Evolutionary conservation across 2,113 vertebrate genomes (phyloP).

Genomic region (Emydura subglobosa): DNA sequence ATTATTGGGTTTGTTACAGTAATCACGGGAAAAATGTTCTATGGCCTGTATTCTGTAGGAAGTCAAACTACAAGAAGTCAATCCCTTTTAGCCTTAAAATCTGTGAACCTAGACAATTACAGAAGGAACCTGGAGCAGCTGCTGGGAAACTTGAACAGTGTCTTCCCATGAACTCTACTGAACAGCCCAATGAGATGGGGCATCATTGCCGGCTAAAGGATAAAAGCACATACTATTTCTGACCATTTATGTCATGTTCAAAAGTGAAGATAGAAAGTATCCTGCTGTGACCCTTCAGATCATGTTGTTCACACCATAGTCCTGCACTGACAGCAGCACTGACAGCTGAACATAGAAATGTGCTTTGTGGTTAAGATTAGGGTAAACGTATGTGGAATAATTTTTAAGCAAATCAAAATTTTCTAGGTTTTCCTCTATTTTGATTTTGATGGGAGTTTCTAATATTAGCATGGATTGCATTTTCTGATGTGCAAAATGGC

Average conservation of each 20-base stretch:
- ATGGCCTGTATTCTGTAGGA: not conserved
- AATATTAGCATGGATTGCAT: not conserved
- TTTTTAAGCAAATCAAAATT: not conserved
- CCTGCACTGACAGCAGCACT: not conserved
- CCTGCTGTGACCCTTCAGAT: not conserved
- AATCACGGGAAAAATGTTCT: not conserved
- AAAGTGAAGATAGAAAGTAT: not conserved
- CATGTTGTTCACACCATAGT: not conserved
- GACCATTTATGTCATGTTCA: not conserved
- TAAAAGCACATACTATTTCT: not conserved
- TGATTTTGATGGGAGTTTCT: not conserved
- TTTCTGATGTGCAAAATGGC: not conserved
- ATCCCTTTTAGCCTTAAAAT: not conserved
- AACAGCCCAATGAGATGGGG: not conserved
- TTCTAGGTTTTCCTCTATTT: not conserved
- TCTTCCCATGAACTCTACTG: not conserved
- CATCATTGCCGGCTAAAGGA: not conserved
- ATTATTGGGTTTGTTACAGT: not conserved
- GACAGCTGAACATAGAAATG: not conserved
- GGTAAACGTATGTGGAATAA: not conserved
- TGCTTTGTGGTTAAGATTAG: not conserved
- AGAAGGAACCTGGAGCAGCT: not conserved
- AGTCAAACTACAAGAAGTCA: accelerated
- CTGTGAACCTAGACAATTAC: not conserved
- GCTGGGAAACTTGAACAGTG: not conserved